Percentiles rank a stretch among this genome's conserved stretches.
Evolutionary conservation across 2,113 vertebrate genomes (phyloP).

Genomic region (Prunella himalayana): DNA sequence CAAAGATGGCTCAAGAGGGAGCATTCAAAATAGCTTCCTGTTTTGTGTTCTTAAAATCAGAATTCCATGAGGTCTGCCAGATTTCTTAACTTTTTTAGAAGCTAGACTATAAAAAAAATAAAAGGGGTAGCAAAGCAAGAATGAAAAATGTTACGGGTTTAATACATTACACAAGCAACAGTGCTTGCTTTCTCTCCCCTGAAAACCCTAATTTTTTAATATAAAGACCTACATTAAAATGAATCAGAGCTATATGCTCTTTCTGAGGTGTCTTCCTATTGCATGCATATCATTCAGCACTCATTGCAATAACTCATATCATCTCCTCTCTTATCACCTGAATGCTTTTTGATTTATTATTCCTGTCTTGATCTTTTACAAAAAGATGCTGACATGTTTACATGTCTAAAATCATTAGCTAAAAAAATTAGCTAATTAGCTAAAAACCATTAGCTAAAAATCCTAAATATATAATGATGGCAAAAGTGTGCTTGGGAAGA

Average conservation of each 20-base stretch:
- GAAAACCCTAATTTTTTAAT: not conserved
- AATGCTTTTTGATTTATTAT: not conserved
- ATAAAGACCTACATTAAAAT: not conserved
- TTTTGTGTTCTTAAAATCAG: constrained; percentile 65
- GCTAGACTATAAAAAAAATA: not conserved
- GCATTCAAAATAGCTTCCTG: constrained; percentile 71
- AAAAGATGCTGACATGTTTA: not conserved
- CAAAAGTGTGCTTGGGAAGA: not conserved
- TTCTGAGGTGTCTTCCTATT: not conserved
- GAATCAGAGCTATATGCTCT: not conserved
- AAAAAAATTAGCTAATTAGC: not conserved
- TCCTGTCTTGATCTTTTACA: not conserved
- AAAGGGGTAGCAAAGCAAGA: not conserved
- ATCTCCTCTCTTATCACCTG: not conserved
- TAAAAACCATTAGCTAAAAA: too few relatives aligned
- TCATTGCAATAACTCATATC: not conserved
- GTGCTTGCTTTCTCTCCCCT: not conserved
- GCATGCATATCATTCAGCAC: not conserved
- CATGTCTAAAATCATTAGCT: not conserved
- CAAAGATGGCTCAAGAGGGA: constrained; percentile 72
- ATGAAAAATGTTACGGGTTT: not conserved
- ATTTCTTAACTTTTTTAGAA: constrained; percentile 60
- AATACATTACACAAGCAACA: not conserved
- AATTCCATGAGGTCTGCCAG: constrained; percentile 34
- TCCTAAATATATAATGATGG: not conserved